These are phyloP conservation scores for Cephalophus harveyi DNA, from an alignment of 2,113 vertebrate species.

Conservation along the genomic window DNA sequence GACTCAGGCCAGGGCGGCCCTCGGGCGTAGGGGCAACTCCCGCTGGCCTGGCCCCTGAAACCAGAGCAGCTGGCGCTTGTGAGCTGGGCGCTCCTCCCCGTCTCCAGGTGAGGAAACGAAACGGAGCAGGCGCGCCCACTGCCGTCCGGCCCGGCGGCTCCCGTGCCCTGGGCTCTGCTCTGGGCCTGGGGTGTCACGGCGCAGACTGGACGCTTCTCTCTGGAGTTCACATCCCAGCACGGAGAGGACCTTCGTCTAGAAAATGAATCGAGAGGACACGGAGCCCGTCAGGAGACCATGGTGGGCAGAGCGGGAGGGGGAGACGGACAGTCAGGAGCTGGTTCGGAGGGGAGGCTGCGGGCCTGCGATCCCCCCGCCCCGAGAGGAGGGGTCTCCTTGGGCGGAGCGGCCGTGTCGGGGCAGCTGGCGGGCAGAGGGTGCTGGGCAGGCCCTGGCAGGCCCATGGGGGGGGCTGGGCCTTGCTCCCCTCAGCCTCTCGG, in stretches of 20 bases:
- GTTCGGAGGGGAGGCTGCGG: accelerated
- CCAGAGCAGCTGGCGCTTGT: neutral
- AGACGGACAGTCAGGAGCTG: neutral
- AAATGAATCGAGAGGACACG: neutral
- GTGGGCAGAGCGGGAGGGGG: neutral
- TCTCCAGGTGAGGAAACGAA: neutral
- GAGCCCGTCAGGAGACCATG: neutral
- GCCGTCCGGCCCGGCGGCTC: accelerated
- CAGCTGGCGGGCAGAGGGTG: neutral
- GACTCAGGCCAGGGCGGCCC: neutral
- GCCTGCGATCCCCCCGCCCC: neutral
- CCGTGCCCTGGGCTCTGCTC: neutral
- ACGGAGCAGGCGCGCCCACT: accelerated
- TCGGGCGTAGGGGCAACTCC: neutral
- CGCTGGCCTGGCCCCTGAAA: neutral
- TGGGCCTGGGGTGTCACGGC: neutral
- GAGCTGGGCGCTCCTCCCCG: neutral
- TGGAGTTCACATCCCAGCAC: neutral
- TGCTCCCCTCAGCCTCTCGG: too few relatives aligned
- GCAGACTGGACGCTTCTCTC: neutral
- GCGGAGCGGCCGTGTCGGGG: accelerated
- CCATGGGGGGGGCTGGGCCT: neutral
- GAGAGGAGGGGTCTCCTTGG: neutral
- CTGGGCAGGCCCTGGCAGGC: too few relatives aligned
- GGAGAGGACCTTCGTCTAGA: neutral